Evolutionary conservation across 2,888 invertebrate species (phyloP), one percentile per base, ranked within the genome.

Genomic region (Zele albiditarsus): DNA sequence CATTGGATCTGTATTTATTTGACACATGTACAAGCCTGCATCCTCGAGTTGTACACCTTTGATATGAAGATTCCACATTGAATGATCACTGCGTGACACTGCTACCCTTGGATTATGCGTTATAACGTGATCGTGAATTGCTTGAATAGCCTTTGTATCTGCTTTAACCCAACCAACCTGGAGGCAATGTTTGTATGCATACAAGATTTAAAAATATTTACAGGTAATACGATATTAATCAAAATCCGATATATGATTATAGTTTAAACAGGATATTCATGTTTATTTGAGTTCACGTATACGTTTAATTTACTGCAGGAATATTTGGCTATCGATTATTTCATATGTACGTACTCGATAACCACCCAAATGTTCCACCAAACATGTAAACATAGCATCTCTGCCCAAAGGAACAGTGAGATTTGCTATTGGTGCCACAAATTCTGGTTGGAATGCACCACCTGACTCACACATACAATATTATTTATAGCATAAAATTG

Each of bases 91-190:
- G 89, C 96, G 96, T 42, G 95, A 94, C 75, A 97, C 96, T 62
- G 94, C 94, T 65, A 97, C 94, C 80, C 97, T 92, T 77, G 95
- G 94, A 91, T 97, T 97, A 91, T 97, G 96, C 78, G 97, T 97
- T 89, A 97, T 96, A 83, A 97, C 96, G 90, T 96, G 96, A 82
- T 96, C 95, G 90, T 97, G 96, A 88, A 97, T 97, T 38, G 97
- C 96, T 90, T 96, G 96, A 82, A 97, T 97, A 71, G 97, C 96
- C 91, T 97, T 97, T 68, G 96, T 96, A 89, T 97, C 97, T 38
- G 96, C 96, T 90, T 96, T 96, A 76, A 97, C 95, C 97, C 97
- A 97, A 70, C 97, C 97, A 78, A 97, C 96, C 97, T 97, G 92
- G 0, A 38, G 2, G 8, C 38, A 38, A 38, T 38, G 12, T 8